Base-by-base conservation (phyloP, 2,888 invertebrate species). In the Alloplasta piceator region DNA sequence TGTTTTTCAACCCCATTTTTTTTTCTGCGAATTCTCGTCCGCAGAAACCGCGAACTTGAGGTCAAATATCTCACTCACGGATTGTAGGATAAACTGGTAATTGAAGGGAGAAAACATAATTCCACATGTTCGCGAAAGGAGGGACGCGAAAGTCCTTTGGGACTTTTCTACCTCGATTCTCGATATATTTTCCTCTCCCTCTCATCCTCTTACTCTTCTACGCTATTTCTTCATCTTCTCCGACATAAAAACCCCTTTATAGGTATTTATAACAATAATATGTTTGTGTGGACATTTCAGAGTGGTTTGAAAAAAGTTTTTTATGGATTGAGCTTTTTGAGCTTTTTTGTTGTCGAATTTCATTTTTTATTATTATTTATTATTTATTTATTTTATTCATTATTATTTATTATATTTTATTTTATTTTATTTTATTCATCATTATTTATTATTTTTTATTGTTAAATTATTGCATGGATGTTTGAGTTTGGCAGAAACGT, bases 31-130 rank as follows among this genome's bases (percentile, higher is more conserved):
- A 68, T 78, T 78, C 68, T 63, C 39, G 48, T 73, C 26, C 52
- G 10, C 26, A 26, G 58, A 48, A 74, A 38, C 46, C 46, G 46
- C 60, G 46, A 46, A 78, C 67, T 63, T 73, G 67, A 46, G 73
- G 78, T 36, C 63, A 56, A 6, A 55, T 73, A 74, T 39, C 63
- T 50, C 39, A 16, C 43, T 43, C 56, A 16, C 41, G 16, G 36
- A 43, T 41, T 26, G 60, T 12, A 68, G 73, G 73, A 78, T 74
- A 78, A 74, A 74, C 78, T 73, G 78, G 78, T 78, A 78, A 78
- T 78, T 78, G 78, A 68, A 78, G 78, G 48, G 63, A 63, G 63
- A 68, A 60, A 56, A 78, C 68, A 73, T 64, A 63, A 56, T 64
- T 48, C 67, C 12, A 36, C n/a, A 48, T 36, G 48, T n/a, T n/a